A percentile compares a stretch with the other conserved stretches of the same genome.
Evolutionary conservation across 2,888 invertebrate species (phyloP).

Genomic region (Ceratothoa steindachneri): DNA sequence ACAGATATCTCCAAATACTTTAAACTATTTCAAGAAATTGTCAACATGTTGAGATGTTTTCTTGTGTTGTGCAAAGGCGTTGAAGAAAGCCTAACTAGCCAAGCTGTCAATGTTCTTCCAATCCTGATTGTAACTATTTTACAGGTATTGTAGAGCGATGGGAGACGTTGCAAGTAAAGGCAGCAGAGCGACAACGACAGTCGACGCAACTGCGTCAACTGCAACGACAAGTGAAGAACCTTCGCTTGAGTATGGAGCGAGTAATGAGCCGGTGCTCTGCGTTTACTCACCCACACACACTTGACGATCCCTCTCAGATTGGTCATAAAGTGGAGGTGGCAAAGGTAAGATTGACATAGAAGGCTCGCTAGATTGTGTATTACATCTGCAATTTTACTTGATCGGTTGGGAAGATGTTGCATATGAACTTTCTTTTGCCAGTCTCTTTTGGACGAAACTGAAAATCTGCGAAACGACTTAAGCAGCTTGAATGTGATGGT

Average conservation of each 20-base stretch:
- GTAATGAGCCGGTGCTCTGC: constrained; percentile 24
- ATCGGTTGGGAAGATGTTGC: too few species aligned
- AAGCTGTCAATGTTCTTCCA: too few species aligned
- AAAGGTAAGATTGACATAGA: too few species aligned
- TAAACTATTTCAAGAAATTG: too few species aligned
- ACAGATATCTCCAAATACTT: too few species aligned
- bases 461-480: neutral
- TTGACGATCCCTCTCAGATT: neutral
- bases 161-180: constrained; percentile 57
- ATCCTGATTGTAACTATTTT: constrained; percentile 45
- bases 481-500: constrained; percentile 59
- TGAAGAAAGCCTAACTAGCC: too few species aligned
- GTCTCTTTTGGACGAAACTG: neutral
- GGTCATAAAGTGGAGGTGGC: neutral
- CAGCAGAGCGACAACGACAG: constrained; percentile 54
- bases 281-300: constrained; percentile 50
- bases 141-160: constrained; percentile 57
- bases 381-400: too few species aligned
- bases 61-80: too few species aligned
- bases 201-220: constrained; percentile 51
- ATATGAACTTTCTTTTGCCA: too few species aligned
- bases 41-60: too few species aligned
- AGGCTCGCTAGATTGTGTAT: too few species aligned
- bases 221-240: constrained; percentile 38
- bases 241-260: constrained; percentile 29